Base-by-base conservation (phyloP, 2,113 vertebrate species). In the Elachura formosa region DNA sequence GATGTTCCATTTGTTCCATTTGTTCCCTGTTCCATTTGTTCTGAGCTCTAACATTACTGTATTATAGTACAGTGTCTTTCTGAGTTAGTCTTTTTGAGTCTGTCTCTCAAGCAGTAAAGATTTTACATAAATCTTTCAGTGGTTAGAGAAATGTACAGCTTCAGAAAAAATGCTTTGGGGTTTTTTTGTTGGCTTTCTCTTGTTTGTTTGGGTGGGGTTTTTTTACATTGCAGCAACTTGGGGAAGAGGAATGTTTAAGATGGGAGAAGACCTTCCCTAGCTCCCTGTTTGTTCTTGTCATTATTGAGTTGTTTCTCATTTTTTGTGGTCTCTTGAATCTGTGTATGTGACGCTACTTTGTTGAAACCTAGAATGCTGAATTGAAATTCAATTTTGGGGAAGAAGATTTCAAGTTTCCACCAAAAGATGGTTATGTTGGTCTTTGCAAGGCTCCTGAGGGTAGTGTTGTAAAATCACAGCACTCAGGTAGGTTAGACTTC, bases 381-480 rank as follows among this genome's bases (percentile, higher is more conserved):
- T 96, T 99, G 71, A 99, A 99, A 96, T 99, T 99, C 94, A 99
- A 99, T 97, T 99, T 99, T 58, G 99, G 99, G 73, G 99, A 98
- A 75, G 99, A 99, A 55, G 98, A 98, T 5, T 99, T 99, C 82
- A 99, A 99, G 96, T 96, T 98, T 95, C 93, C 98, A 29, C 99
- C 99, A 15, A 99, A 99, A 96, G 98, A 98, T 43, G 99, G 99
- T 16, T 99, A 98, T 77, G 76, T 98, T 74, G 98, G 98, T 49
- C 93, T 99, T 68, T 95, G 98, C 91, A 98, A 99, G 95, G 99
- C 99, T 14, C 46, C 97, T 0, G 99, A 99, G 25, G 95, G 97
- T n/a, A 98, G 97, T 11, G n/a, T 96, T 36, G 98, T 98, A 69
- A 99, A 99, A 91, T 99, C 99, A 1, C 98, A 98, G 38, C 98